phyloP scores from a whole-genome alignment of 1,140 invertebrate genomes.

The Hestina assimilis region DNA sequence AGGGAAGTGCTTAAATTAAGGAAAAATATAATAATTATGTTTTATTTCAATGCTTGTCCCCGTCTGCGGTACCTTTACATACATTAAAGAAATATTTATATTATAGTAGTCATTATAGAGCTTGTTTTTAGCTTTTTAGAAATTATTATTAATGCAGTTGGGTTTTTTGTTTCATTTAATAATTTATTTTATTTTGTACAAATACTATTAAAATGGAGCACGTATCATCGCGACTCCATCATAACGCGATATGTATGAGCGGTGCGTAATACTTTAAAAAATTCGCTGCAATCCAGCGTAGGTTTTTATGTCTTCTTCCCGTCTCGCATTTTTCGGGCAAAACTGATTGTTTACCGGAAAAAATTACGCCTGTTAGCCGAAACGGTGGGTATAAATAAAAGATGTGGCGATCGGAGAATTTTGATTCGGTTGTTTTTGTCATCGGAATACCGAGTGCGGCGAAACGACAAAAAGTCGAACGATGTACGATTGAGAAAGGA shows the following conservation, averaged over 20 bases:
- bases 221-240: constrained; percentile 36
- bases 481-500: constrained; percentile 68
- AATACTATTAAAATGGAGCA: no score
- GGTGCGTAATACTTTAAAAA: constrained; percentile 50
- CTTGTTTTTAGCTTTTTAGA: no score
- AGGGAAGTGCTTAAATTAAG: no score
- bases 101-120: no score
- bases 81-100: no score
- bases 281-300: constrained; percentile 44
- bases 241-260: constrained; percentile 62
- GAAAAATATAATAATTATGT: no score
- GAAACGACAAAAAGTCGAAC: constrained; percentile 56
- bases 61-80: no score
- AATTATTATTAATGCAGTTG: no score
- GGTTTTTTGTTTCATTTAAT: no score
- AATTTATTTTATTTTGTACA: no score
- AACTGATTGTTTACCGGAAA: constrained; percentile 78
- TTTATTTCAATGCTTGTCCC: no score
- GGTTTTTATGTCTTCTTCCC: constrained; percentile 72
- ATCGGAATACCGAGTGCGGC: constrained; percentile 48
- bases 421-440: constrained; percentile 74
- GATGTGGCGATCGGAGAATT: constrained; percentile 67
- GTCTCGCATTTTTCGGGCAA: constrained; percentile 74
- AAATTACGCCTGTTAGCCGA: constrained; percentile 76
- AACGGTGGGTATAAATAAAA: constrained; percentile 73